Base-by-base conservation (phyloP, 2,113 vertebrate species). In the Pachypanchax playfairii region DNA sequence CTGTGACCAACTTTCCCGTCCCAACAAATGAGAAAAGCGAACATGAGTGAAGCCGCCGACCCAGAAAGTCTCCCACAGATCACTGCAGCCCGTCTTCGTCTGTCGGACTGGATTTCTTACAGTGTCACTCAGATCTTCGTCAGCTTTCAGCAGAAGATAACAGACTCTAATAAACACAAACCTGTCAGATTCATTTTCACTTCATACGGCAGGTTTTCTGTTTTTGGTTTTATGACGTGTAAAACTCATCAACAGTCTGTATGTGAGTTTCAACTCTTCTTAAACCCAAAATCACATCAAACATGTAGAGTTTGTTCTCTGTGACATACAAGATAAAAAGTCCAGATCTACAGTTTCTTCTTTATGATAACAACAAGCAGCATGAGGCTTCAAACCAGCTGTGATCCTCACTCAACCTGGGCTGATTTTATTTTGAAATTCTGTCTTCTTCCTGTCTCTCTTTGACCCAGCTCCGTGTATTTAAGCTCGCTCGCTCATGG, bases 401-500 rank as follows among this genome's bases (percentile, higher is more conserved):
- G n/a, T n/a, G n/a, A n/a, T 2, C 24, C 14, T 11, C 22, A 25
- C 8, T 13, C 33, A 8, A 17, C 6, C 36, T 38, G 36, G 11
- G 36, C 15, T 12, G n/a, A 17, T 18, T 42, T 42, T 20, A 42
- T 42, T 42, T 10, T 42, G 39, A 42, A 42, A n/a, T 20, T 20
- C 42, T 22, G n/a, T 39, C 39, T 51, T 43, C 41, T 65, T 24
- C 31, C 17, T 33, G 18, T 11, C 17, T 33, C 12, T 17, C 48
- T 12, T 25, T 5, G 6, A 15, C 9, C 4, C 89, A 99, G 97
- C 90, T 99, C 4, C 87, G 97, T 18, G 97, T 99, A 70, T 99
- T 99, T 84, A 99, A 99, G 85, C 78, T 99, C 46, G 97, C 97
- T 1, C 96, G 97, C 31, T 99, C 97, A 0, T 99, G 97, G 97